phyloP scores from a whole-genome alignment of 2,797 vertebrate genomes.

The Momotus momota region DNA sequence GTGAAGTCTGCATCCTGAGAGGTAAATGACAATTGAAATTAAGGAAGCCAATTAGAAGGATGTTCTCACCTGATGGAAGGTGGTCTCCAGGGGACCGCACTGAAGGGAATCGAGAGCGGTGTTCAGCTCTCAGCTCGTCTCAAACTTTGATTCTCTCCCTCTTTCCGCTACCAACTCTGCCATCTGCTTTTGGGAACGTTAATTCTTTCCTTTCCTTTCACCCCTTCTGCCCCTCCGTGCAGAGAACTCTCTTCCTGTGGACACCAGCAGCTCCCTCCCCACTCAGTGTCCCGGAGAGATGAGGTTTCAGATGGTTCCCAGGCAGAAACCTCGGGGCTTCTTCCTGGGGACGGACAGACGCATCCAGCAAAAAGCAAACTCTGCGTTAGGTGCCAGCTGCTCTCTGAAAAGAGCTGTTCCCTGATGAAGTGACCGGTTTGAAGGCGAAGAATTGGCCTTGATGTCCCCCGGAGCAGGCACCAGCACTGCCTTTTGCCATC shows the following conservation, averaged over 20 bases:
- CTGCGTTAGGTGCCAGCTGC: background rate
- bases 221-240: background rate
- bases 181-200: fast-evolving
- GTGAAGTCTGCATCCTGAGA: background rate
- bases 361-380: background rate
- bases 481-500: fast-evolving
- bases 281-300: fast-evolving
- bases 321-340: background rate
- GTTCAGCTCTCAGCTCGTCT: background rate
- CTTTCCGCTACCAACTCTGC: background rate
- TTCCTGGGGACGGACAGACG: background rate
- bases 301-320: background rate
- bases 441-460: background rate
- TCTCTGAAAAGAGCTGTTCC: fast-evolving
- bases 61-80: background rate
- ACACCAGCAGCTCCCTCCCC: background rate
- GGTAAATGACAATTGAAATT: background rate
- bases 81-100: background rate
- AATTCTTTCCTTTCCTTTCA: background rate
- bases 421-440: fast-evolving
- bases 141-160: background rate
- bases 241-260: fast-evolving
- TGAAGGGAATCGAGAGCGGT: background rate
- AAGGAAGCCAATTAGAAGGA: background rate
- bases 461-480: background rate